Percentiles rank a stretch among this genome's conserved stretches.
phyloP scores from a whole-genome alignment of 2,888 invertebrate genomes.

The Nymphalis c-album region DNA sequence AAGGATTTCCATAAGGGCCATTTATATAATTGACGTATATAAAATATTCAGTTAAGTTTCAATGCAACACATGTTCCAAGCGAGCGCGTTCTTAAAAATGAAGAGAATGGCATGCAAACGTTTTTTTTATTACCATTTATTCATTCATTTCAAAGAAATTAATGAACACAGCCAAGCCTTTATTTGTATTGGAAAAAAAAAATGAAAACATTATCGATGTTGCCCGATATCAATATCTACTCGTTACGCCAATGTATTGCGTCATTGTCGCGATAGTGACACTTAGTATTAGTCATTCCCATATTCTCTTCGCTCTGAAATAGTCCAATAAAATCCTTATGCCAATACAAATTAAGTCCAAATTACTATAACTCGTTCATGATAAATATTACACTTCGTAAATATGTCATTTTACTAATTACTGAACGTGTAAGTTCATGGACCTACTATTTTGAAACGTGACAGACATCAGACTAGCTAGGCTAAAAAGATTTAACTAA shows the following conservation, averaged over 20 bases:
- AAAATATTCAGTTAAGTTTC: no score
- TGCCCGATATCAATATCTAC: background rate
- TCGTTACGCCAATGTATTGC: conserved; percentile 1
- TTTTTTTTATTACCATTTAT: no score
- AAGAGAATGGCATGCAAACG: no score
- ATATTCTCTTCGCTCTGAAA: background rate
- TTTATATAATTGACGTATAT: no score
- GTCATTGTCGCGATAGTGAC: conserved; percentile 3
- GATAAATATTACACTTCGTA: background rate
- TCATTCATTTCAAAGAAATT: background rate
- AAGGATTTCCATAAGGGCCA: no score
- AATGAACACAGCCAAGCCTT: background rate
- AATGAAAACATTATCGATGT: background rate
- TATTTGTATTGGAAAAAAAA: background rate
- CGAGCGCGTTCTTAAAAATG: no score
- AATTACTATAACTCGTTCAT: background rate
- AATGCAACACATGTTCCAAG: no score
- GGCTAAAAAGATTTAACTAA: no score
- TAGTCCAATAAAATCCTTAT: background rate
- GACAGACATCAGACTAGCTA: no score
- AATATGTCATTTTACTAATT: background rate
- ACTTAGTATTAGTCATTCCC: conserved; percentile 2
- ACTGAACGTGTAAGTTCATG: background rate
- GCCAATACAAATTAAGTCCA: background rate
- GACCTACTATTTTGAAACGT: background rate